phyloP scores from a whole-genome alignment of 2,888 invertebrate species.

The Xestia ashworthii region DNA sequence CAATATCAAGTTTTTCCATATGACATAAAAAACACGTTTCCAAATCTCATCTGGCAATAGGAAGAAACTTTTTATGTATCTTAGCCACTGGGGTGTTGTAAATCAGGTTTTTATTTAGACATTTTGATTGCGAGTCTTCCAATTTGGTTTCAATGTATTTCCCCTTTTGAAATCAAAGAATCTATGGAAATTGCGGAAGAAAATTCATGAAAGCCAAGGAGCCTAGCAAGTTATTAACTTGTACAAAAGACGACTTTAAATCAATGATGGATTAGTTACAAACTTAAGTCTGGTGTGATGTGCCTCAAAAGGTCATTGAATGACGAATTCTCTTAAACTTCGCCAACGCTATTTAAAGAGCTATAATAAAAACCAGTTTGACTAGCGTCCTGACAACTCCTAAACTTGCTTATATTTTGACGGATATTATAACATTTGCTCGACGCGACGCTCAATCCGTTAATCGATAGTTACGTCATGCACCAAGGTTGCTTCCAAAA shows the following conservation, averaged over 20 bases:
- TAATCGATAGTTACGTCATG: conserved; percentile 41
- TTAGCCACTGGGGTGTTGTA: conserved; percentile 33
- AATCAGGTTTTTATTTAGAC: conserved; percentile 58
- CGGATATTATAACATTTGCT: conserved; percentile 19
- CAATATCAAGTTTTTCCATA: conserved; percentile 16
- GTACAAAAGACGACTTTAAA: conserved; percentile 8
- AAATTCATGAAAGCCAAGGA: background rate
- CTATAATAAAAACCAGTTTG: conserved; percentile 38
- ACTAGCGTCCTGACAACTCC: conserved; percentile 13
- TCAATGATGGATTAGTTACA: conserved; percentile 5
- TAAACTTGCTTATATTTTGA: conserved; percentile 32
- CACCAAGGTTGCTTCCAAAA: conserved; percentile 45
- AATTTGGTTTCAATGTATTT: conserved; percentile 18
- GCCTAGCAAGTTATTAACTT: background rate
- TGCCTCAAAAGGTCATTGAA: conserved; percentile 13
- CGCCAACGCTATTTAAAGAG: background rate
- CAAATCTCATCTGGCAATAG: conserved; percentile 17
- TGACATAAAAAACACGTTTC: conserved; percentile 33
- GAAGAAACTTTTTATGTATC: conserved; percentile 24
- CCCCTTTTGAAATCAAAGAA: conserved; percentile 35
- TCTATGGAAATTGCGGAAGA: conserved; percentile 2
- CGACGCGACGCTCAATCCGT: conserved; percentile 17
- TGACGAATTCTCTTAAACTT: conserved; percentile 17
- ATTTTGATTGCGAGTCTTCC: conserved; percentile 49
- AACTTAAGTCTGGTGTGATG: background rate